Conservation (phyloP, 2,113 vertebrate species). For the Heteronetta atricapilla region DNA sequence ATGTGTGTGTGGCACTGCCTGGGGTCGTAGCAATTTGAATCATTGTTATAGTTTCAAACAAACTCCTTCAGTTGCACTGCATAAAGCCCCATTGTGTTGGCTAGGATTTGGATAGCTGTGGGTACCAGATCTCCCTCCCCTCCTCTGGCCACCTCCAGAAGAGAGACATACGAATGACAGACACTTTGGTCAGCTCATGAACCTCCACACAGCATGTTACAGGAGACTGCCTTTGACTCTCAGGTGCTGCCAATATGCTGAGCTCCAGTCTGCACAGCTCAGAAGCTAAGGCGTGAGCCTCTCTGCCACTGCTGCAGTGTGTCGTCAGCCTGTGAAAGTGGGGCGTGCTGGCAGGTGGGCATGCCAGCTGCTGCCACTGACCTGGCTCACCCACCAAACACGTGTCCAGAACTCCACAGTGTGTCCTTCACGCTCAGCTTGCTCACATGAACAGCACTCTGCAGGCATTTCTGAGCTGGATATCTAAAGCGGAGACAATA, state of each 20-base stretch:
- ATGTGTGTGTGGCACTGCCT: neutral
- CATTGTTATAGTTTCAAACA: neutral
- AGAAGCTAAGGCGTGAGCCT: neutral
- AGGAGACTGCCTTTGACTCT: neutral
- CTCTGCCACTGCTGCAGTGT: neutral
- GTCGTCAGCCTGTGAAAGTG: neutral
- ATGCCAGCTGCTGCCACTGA: neutral
- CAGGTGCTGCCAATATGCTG: neutral
- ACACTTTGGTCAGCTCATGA: neutral
- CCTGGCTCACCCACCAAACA: neutral
- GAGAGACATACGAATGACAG: neutral
- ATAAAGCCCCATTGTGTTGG: neutral
- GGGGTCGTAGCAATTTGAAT: neutral
- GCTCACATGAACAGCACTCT: neutral
- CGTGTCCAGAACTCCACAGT: too few species aligned
- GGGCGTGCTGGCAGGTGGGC: neutral
- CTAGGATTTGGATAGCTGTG: neutral
- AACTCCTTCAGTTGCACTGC: neutral
- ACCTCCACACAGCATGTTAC: neutral
- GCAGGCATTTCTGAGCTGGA: neutral
- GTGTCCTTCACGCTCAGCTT: neutral
- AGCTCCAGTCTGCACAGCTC: accelerated
- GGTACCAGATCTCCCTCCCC: neutral
- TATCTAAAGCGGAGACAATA: neutral
- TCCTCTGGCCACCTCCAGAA: neutral